Evolutionary conservation across 2,797 vertebrate genomes (phyloP).

Genomic region (Corythornis leucogaster): DNA sequence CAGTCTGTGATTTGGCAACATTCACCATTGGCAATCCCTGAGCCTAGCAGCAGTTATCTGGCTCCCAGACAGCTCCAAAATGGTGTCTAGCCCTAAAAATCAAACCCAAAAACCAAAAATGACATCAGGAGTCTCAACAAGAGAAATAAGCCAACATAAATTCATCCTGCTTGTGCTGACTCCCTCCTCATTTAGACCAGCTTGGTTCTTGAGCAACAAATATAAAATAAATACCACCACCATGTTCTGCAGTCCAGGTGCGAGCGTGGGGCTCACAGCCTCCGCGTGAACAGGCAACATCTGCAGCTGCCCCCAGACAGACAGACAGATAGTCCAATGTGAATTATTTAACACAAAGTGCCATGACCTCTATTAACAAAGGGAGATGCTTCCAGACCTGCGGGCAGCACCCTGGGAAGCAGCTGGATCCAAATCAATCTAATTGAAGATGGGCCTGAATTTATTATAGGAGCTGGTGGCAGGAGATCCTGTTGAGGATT

Average conservation of each 20-base stretch:
- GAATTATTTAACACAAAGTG: slow-evolving; percentile 92
- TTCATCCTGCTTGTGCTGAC: fast-evolving
- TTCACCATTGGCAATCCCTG: fast-evolving
- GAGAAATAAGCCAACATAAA: background rate
- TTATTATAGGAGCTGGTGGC: slow-evolving; percentile 74
- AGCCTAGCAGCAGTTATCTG: background rate
- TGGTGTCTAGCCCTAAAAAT: background rate
- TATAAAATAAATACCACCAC: background rate
- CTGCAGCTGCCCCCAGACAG: slow-evolving; percentile 83
- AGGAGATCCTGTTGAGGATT: slow-evolving; percentile 62
- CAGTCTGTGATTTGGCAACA: background rate
- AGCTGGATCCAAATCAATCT: slow-evolving; percentile 79
- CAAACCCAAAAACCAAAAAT: background rate
- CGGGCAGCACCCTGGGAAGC: slow-evolving; percentile 83
- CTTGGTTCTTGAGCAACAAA: background rate
- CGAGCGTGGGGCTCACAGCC: background rate
- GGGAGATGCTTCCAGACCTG: slow-evolving; percentile 85
- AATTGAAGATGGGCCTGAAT: slow-evolving; percentile 77
- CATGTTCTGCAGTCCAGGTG: background rate
- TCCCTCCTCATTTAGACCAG: background rate
- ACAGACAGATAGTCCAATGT: slow-evolving; percentile 82
- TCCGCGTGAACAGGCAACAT: slow-evolving; percentile 81
- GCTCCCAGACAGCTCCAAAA: background rate
- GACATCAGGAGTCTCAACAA: fast-evolving
- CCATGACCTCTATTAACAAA: slow-evolving; percentile 90